phyloP scores from a whole-genome alignment of 2,113 vertebrate genomes.

The Perccottus glenii region DNA sequence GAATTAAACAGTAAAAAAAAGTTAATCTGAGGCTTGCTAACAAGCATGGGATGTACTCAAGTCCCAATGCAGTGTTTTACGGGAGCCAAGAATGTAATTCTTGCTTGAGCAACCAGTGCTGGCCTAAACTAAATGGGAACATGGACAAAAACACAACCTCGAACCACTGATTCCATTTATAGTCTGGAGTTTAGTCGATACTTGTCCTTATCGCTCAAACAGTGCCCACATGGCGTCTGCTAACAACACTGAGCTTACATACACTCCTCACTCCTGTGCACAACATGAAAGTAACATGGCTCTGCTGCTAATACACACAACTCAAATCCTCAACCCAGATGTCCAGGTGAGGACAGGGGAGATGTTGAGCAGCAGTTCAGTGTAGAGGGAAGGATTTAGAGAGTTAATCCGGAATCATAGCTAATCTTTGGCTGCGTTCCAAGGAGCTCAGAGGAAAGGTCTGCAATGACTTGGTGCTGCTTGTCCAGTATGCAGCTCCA shows the following conservation, averaged over 20 bases:
- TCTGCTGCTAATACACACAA: slow-evolving; percentile 58
- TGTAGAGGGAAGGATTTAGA: slow-evolving; percentile 56
- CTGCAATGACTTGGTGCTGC: slow-evolving; percentile 6
- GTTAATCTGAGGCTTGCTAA: slow-evolving; percentile 20
- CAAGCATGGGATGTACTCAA: slow-evolving; percentile 37
- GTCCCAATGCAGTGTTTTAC: slow-evolving; percentile 36
- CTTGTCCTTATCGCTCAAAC: slow-evolving; percentile 34
- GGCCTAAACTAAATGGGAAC: slow-evolving; percentile 33
- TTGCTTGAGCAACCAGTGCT: slow-evolving; percentile 47
- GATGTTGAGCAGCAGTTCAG: slow-evolving; percentile 31
- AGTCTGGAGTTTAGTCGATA: slow-evolving; percentile 5
- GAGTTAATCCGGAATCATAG: slow-evolving; percentile 68
- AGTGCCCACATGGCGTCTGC: slow-evolving; percentile 32
- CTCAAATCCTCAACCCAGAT: slow-evolving; percentile 49
- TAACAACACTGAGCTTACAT: slow-evolving; percentile 51
- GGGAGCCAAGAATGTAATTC: slow-evolving; percentile 43
- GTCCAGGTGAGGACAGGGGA: slow-evolving; percentile 44
- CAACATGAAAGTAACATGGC: slow-evolving; percentile 53
- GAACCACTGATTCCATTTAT: slow-evolving; percentile 25
- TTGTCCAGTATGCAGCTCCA: slow-evolving; percentile 7
- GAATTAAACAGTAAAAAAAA: slow-evolving; percentile 38
- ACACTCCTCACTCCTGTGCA: slow-evolving; percentile 18
- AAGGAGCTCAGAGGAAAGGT: slow-evolving; percentile 30
- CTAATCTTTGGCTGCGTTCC: slow-evolving; percentile 58
- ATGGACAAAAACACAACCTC: background rate